A percentile compares a stretch with the other conserved stretches of the same genome.
phyloP scores from a whole-genome alignment of 2,888 invertebrate species.

The Tiliacea aurago region DNA sequence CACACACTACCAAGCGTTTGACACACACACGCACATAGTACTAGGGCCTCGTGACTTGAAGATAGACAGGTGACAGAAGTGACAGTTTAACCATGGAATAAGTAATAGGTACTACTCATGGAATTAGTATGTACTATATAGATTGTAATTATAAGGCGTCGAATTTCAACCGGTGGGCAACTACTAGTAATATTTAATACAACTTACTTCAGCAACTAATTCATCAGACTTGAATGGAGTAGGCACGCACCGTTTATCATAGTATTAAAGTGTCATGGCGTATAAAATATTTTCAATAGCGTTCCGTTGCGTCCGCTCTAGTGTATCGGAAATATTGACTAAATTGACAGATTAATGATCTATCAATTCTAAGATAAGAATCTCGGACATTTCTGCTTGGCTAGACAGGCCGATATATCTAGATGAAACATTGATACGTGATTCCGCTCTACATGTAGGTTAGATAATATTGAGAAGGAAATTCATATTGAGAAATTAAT shows the following conservation, averaged over 20 bases:
- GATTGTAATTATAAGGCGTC: no score
- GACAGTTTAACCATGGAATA: no score
- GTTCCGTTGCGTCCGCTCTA: conserved; percentile 19
- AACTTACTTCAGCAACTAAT: not conserved
- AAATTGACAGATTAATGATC: conserved; percentile 62
- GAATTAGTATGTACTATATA: no score
- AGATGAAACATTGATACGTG: conserved; percentile 38
- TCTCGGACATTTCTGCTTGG: conserved; percentile 59
- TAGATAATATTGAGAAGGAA: conserved; percentile 11
- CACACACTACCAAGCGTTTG: no score
- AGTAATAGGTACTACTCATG: no score
- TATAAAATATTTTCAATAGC: conserved; percentile 42
- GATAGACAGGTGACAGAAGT: no score
- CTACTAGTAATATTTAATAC: not conserved
- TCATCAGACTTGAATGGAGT: conserved; percentile 3
- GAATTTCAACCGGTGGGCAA: no score
- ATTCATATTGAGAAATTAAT: conserved; percentile 26
- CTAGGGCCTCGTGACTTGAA: no score
- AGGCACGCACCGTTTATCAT: conserved; percentile 11
- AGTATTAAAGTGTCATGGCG: conserved; percentile 16
- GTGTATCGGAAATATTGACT: conserved; percentile 53
- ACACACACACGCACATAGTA: no score
- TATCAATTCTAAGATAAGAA: conserved; percentile 62
- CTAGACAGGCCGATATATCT: conserved; percentile 47
- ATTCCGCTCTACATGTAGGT: conserved; percentile 23